A percentile compares a stretch with the other conserved stretches of the same genome.
These are phyloP conservation scores for Mixornis gularis DNA, from an alignment of 2,113 vertebrate genomes.

Conservation along the genomic window DNA sequence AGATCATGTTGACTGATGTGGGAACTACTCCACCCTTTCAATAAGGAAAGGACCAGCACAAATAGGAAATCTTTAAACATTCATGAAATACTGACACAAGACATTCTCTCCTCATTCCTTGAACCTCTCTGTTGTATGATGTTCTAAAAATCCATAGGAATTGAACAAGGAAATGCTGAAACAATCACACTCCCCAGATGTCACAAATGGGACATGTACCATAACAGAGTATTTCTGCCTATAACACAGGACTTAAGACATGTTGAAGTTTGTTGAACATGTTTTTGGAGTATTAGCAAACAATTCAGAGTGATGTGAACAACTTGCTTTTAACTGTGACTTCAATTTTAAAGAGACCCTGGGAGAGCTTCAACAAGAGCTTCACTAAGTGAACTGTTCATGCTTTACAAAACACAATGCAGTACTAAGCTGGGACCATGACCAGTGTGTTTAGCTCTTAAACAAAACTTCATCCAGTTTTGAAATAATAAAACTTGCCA, in stretches of 20 bases:
- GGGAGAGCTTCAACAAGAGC: conserved; percentile 3
- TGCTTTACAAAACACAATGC: not conserved
- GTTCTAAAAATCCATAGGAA: not conserved
- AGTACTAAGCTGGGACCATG: not conserved
- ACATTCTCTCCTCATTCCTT: conserved; percentile 7
- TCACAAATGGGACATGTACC: not conserved
- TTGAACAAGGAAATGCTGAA: not conserved
- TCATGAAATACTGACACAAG: not conserved
- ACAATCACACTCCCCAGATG: not conserved
- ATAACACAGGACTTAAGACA: conserved; percentile 5
- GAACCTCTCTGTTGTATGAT: not conserved
- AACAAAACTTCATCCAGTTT: conserved; percentile 28
- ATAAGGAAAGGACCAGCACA: not conserved
- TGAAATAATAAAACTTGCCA: not conserved
- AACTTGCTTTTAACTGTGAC: not conserved
- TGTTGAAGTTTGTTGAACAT: not conserved
- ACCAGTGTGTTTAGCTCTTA: conserved; percentile 12
- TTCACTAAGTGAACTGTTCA: not conserved
- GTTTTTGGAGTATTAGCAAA: conserved; percentile 27
- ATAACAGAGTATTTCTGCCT: conserved; percentile 7
- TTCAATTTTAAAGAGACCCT: conserved; percentile 6
- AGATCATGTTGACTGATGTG: not conserved
- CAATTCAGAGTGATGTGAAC: not conserved
- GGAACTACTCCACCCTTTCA: conserved; percentile 32
- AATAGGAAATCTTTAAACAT: conserved; percentile 20